These are phyloP conservation scores for Phyllopteryx taeniolatus DNA, from an alignment of 2,113 vertebrate species.

Conservation along the genomic window DNA sequence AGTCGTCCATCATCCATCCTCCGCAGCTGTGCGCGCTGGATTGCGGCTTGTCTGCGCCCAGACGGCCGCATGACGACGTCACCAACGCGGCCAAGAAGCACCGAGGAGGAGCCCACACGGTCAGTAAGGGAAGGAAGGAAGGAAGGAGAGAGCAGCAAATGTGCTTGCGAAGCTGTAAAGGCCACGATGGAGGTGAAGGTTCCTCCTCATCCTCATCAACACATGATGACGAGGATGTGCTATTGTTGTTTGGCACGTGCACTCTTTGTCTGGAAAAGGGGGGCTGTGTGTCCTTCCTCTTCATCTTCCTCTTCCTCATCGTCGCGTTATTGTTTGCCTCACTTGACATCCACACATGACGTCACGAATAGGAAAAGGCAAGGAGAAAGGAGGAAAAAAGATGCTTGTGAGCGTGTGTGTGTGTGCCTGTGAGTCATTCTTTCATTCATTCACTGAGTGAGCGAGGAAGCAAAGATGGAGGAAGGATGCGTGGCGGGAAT, in stretches of 20 bases:
- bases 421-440: neutral
- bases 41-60: neutral
- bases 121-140: neutral
- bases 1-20: neutral
- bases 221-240: neutral
- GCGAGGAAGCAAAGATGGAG: neutral
- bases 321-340: neutral
- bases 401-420: neutral
- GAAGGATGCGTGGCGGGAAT: neutral
- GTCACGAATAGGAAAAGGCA: neutral
- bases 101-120: slow-evolving; percentile 4
- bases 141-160: neutral
- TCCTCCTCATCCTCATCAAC: neutral
- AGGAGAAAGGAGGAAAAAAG: neutral
- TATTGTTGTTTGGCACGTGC: slow-evolving; percentile 4
- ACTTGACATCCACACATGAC: neutral
- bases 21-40: neutral
- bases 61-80: slow-evolving; percentile 8
- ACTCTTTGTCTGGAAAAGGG: neutral
- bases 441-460: neutral
- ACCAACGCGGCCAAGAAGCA: slow-evolving; percentile 1
- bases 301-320: neutral
- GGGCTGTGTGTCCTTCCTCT: neutral
- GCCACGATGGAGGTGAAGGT: neutral
- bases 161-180: neutral